These are phyloP conservation scores for Antidorcas marsupialis DNA, from an alignment of 2,113 vertebrate species.

Conservation along the genomic window DNA sequence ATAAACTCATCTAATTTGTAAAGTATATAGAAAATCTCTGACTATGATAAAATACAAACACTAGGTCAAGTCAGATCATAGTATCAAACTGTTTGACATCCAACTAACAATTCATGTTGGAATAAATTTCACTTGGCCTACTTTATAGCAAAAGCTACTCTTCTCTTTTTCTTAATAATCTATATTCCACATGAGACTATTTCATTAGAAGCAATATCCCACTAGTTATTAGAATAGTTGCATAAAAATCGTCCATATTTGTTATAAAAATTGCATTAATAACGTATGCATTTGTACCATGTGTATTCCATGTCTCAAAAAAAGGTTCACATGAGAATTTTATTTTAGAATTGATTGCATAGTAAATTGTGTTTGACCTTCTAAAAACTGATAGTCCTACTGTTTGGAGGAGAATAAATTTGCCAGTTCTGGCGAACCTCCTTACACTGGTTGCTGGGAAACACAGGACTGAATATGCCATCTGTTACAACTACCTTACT, in stretches of 20 bases:
- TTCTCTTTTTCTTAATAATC: neutral
- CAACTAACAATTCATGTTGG: neutral
- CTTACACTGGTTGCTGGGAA: neutral
- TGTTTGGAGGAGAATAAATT: neutral
- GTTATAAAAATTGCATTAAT: neutral
- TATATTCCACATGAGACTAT: neutral
- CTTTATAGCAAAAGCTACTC: neutral
- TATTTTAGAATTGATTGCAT: neutral
- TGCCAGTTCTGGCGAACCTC: neutral
- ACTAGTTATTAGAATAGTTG: neutral
- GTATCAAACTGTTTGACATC: neutral
- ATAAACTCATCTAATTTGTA: neutral
- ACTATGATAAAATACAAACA: neutral
- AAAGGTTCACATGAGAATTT: neutral
- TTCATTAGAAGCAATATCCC: neutral
- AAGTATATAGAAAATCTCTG: neutral
- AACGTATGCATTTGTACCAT: neutral
- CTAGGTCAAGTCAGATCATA: neutral
- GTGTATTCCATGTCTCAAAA: neutral
- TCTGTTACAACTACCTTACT: neutral
- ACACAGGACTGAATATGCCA: neutral
- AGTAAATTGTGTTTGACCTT: neutral
- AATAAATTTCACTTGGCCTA: neutral
- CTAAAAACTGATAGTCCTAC: neutral
- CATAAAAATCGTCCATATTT: neutral